Percentiles rank a stretch among this genome's conserved stretches.
phyloP scores from a whole-genome alignment of 2,888 invertebrate genomes.

The Andrena hattorfiana region DNA sequence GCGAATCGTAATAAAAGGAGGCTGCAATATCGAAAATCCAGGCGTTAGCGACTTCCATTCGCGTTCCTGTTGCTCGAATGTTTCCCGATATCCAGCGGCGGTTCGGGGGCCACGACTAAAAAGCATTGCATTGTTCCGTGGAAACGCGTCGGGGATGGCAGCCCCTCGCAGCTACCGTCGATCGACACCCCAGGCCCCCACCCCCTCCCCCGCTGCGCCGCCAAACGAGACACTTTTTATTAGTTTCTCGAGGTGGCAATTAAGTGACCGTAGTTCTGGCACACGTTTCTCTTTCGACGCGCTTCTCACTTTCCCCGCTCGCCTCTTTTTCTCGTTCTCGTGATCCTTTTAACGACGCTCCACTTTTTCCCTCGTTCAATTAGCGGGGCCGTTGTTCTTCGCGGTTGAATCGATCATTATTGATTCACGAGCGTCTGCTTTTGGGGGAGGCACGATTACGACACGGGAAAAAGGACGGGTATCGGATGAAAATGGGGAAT shows the following conservation, averaged over 20 bases:
- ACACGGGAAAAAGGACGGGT: background rate
- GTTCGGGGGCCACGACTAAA: slow-evolving; percentile 53
- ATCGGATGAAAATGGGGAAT: background rate
- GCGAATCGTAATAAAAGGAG: slow-evolving; percentile 72
- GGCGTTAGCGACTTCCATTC: slow-evolving; percentile 43
- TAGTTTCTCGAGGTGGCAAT: slow-evolving; percentile 78
- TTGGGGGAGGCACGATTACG: slow-evolving; percentile 1
- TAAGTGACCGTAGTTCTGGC: slow-evolving; percentile 74
- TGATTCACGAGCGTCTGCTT: slow-evolving; percentile 33
- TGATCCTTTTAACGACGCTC: background rate
- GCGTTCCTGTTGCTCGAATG: slow-evolving; percentile 49
- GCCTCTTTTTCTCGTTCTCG: slow-evolving; percentile 6
- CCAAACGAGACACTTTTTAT: slow-evolving; percentile 76
- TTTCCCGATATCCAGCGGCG: slow-evolving; percentile 57
- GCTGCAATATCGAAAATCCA: slow-evolving; percentile 68
- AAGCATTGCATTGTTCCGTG: slow-evolving; percentile 64
- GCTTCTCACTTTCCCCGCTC: slow-evolving; percentile 13
- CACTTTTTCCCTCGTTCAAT: slow-evolving; percentile 42
- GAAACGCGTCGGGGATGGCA: slow-evolving; percentile 33
- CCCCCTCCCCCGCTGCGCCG: slow-evolving; percentile 6
- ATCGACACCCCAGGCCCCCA: slow-evolving; percentile 46
- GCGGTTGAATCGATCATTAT: slow-evolving; percentile 48
- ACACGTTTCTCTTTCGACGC: slow-evolving; percentile 52
- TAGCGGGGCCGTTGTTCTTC: slow-evolving; percentile 42
- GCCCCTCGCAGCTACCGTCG: slow-evolving; percentile 11